Evolutionary conservation across 2,888 invertebrate genomes (phyloP).

Genomic region (Adelphocoris suturalis): DNA sequence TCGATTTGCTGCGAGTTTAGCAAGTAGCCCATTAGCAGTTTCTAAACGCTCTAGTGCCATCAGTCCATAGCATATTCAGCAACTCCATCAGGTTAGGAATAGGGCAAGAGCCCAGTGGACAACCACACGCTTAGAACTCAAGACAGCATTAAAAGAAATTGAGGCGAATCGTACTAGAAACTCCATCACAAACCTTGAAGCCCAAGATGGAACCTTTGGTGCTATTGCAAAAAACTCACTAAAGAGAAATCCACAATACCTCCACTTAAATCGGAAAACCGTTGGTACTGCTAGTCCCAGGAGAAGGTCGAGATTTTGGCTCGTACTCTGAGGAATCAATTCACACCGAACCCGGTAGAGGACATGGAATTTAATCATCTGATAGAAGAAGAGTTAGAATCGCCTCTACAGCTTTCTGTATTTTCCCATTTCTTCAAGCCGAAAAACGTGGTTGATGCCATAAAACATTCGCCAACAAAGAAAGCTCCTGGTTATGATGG

Average conservation of each 20-base stretch:
- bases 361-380: no score
- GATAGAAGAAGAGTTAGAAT: no score
- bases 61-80: neutral
- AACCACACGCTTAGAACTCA: neutral
- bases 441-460: neutral
- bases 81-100: neutral
- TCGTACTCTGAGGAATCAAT: no score
- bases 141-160: neutral
- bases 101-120: neutral
- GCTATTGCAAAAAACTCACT: neutral
- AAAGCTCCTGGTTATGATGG: conserved; percentile 52
- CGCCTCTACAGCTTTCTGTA: no score
- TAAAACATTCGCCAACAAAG: conserved; percentile 36
- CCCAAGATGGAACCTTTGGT: neutral
- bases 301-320: no score
- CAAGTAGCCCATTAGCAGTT: neutral
- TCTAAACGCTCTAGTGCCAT: neutral
- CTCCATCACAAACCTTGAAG: neutral
- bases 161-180: neutral
- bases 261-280: neutral
- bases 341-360: no score
- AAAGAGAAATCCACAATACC: neutral
- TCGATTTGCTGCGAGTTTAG: neutral
- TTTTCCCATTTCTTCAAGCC: conserved; percentile 41
- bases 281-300: conserved; percentile 15